Evolutionary conservation across 2,797 vertebrate species (phyloP).

Genomic region (Acanthurus tractus): DNA sequence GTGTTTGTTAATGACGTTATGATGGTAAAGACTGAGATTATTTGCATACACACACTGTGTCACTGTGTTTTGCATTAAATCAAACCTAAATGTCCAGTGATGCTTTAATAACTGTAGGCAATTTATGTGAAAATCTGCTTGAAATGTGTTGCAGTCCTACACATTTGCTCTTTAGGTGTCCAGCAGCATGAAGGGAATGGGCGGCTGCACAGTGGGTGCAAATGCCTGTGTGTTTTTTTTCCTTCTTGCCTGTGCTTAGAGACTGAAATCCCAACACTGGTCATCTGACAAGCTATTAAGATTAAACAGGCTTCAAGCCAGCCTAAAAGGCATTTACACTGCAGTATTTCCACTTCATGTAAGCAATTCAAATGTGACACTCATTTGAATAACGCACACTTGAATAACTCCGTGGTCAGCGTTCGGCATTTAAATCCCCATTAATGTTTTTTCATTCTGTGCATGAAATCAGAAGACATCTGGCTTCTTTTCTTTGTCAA

Average conservation of each 20-base stretch:
- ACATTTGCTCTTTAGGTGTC: not conserved
- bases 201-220: not conserved
- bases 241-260: not conserved
- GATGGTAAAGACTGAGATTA: too few relatives aligned
- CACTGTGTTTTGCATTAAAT: not conserved
- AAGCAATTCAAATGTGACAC: conserved; percentile 48
- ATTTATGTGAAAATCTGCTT: conserved; percentile 6
- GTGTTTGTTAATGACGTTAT: too few relatives aligned
- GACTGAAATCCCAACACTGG: not conserved
- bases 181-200: not conserved
- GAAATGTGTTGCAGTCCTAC: not conserved
- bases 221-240: not conserved
- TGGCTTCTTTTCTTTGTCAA: conserved; percentile 40
- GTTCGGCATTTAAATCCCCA: conserved; percentile 47
- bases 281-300: conserved; percentile 28
- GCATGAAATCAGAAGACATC: conserved; percentile 45
- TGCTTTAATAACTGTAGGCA: conserved; percentile 3
- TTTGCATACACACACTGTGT: too few relatives aligned
- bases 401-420: conserved; percentile 47
- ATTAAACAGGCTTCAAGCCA: conserved; percentile 32
- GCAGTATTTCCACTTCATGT: conserved; percentile 38
- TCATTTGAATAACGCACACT: conserved; percentile 47
- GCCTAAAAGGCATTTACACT: conserved; percentile 31
- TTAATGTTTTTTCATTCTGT: conserved; percentile 45
- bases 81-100: conserved; percentile 4